Evolutionary conservation across 2,888 invertebrate species (phyloP).

Genomic region (Lacanobia wlatinum): DNA sequence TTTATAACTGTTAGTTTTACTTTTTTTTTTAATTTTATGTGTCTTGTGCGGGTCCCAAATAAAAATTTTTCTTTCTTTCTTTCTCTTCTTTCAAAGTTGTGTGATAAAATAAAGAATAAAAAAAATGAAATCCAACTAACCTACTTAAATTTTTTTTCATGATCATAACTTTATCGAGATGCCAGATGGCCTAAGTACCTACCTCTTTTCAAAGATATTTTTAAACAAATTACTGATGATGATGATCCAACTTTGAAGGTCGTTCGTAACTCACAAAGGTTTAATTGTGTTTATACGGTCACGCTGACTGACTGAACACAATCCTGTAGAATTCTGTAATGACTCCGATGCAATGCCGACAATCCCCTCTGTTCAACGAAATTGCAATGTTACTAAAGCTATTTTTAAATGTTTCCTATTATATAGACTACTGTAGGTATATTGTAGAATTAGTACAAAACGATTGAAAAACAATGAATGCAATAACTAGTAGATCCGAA

Average conservation of each 20-base stretch:
- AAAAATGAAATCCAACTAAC: too few relatives aligned
- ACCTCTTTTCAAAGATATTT: background rate
- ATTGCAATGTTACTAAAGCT: conserved; percentile 5
- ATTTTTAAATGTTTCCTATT: background rate
- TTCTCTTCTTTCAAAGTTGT: too few relatives aligned
- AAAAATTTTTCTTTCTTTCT: too few relatives aligned
- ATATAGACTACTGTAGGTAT: background rate
- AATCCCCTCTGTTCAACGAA: conserved; percentile 5
- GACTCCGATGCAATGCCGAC: background rate
- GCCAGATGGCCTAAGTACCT: background rate
- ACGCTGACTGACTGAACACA: conserved; percentile 66
- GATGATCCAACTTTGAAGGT: conserved; percentile 58
- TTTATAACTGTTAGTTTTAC: too few relatives aligned
- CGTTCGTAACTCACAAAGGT: conserved; percentile 52
- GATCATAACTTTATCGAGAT: too few relatives aligned
- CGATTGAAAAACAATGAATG: too few relatives aligned
- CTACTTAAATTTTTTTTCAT: too few relatives aligned
- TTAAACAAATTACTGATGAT: background rate
- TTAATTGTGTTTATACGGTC: conserved; percentile 61
- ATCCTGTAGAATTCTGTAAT: conserved; percentile 47
- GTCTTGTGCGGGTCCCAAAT: too few relatives aligned
- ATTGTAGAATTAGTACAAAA: background rate
- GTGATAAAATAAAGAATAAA: too few relatives aligned
- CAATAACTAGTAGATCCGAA: too few relatives aligned
- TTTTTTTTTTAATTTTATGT: too few relatives aligned